Base-by-base conservation (phyloP, 2,888 invertebrate genomes). In the Caenorhabditis sinica region DNA sequence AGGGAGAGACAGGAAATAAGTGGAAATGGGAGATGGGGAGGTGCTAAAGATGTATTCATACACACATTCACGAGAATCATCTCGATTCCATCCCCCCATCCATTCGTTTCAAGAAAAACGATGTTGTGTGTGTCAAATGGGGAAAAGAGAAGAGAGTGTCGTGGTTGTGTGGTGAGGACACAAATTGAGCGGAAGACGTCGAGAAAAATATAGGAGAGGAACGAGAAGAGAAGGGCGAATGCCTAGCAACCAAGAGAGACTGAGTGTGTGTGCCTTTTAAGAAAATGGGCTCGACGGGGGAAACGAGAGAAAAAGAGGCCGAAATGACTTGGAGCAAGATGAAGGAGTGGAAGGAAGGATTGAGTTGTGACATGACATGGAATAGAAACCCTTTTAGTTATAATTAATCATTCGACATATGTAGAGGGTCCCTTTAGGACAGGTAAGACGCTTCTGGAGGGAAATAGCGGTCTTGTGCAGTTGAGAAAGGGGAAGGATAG, bases 131-230 rank as follows among this genome's bases (percentile, higher is more conserved):
- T 73, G 28, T 36, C 49, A n/a, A 17, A 23, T 61, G 40, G 9
- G 8, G 36, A 25, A 40, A 23, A 17, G 28, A 13, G 53, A 56
- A 49, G 49, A 20, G 49, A 49, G 49, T 49, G 11, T 40, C 6
- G 40, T 13, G 11, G 40, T 33, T 4, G 33, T 4, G 4, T 13
- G 40, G 2, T 58, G 36, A 30, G 43, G 68, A 69, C 75, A 66
- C 36, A 75, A 82, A 82, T 72, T 66, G 82, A 66, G 77, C 77
- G 77, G 77, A 82, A 76, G 77, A 69, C 51, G 66, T 36, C 20
- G 73, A 72, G 74, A 68, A 60, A 45, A 66, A 33, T n/a, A 30
- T 23, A 65, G 68, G 23, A 58, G 45, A 45, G 56, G 53, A 51
- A 45, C n/a, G 68, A 36, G 40, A 33, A 17, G 43, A n/a, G 33